Conservation (phyloP, 2,797 vertebrate species). For the Emydoidea blandingii region DNA sequence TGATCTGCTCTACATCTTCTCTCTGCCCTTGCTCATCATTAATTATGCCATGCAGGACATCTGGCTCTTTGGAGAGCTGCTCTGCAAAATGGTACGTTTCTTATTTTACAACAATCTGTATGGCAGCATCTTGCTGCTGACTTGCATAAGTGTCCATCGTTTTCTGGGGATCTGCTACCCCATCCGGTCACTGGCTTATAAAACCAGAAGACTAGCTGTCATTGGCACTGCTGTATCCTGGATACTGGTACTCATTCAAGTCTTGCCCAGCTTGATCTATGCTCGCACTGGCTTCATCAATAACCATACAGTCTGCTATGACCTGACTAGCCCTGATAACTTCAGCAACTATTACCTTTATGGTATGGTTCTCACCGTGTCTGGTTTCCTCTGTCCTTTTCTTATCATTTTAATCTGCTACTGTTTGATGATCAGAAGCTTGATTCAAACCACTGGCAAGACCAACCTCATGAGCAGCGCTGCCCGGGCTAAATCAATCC, state of each 20-base stretch:
- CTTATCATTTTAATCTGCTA: slow-evolving; percentile 68
- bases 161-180: slow-evolving; percentile 80
- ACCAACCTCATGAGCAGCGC: neutral
- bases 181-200: slow-evolving; percentile 57
- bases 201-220: slow-evolving; percentile 39
- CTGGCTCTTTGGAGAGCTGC: slow-evolving; percentile 74
- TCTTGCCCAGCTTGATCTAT: slow-evolving; percentile 71
- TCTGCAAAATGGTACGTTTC: slow-evolving; percentile 74
- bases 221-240: slow-evolving; percentile 34
- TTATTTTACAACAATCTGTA: slow-evolving; percentile 78
- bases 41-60: slow-evolving; percentile 61
- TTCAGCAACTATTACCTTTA: slow-evolving; percentile 74
- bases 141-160: slow-evolving; percentile 76
- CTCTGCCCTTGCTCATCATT: slow-evolving; percentile 77
- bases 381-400: slow-evolving; percentile 75
- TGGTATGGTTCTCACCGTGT: slow-evolving; percentile 40
- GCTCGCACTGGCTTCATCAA: slow-evolving; percentile 56
- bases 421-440: slow-evolving; percentile 67
- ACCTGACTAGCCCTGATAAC: slow-evolving; percentile 50
- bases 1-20: slow-evolving; percentile 76
- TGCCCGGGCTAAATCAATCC: slow-evolving; percentile 61
- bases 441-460: slow-evolving; percentile 15
- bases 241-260: slow-evolving; percentile 62
- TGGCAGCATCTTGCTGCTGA: slow-evolving; percentile 78
- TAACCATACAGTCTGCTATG: slow-evolving; percentile 72